These are phyloP conservation scores for Fabriciana adippe DNA, from an alignment of 2,888 invertebrate species.

Conservation along the genomic window DNA sequence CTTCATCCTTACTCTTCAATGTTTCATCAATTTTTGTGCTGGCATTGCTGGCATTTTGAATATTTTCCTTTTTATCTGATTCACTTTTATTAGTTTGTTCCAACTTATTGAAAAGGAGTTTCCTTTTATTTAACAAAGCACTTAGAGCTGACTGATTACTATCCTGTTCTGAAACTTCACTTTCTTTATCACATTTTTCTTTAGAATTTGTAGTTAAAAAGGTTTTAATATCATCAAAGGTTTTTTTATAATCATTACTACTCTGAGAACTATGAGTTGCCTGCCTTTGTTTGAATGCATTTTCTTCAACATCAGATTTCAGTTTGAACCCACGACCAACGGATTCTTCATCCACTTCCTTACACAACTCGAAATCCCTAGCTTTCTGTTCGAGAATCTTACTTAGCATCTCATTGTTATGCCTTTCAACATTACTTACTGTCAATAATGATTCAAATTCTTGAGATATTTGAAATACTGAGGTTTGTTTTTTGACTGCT, in stretches of 20 bases:
- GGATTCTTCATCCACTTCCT: conserved; percentile 56
- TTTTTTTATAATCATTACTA: conserved; percentile 31
- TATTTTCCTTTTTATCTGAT: neutral
- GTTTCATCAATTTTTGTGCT: neutral
- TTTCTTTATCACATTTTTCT: neutral
- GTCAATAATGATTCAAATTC: conserved; percentile 47
- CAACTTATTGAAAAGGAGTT: neutral
- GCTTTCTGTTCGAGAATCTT: conserved; percentile 50
- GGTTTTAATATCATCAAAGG: conserved; percentile 41
- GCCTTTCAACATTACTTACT: conserved; percentile 45
- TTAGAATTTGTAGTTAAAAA: conserved; percentile 42
- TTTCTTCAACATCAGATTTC: neutral
- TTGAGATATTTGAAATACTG: conserved; percentile 45
- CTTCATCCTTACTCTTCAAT: neutral
- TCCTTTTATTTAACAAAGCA: conserved; percentile 10
- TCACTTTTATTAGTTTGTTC: neutral
- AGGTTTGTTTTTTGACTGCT: conserved; percentile 50
- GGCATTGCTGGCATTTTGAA: neutral
- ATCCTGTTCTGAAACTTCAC: neutral
- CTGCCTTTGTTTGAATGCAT: neutral
- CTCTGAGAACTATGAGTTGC: conserved; percentile 10
- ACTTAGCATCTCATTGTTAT: conserved; percentile 39
- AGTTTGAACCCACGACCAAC: conserved; percentile 48
- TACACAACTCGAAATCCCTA: conserved; percentile 56
- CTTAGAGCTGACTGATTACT: neutral